Evolutionary conservation across 2,797 vertebrate genomes (phyloP), one percentile per base, ranked within the genome.

Genomic region (Urocyon cinereoargenteus): DNA sequence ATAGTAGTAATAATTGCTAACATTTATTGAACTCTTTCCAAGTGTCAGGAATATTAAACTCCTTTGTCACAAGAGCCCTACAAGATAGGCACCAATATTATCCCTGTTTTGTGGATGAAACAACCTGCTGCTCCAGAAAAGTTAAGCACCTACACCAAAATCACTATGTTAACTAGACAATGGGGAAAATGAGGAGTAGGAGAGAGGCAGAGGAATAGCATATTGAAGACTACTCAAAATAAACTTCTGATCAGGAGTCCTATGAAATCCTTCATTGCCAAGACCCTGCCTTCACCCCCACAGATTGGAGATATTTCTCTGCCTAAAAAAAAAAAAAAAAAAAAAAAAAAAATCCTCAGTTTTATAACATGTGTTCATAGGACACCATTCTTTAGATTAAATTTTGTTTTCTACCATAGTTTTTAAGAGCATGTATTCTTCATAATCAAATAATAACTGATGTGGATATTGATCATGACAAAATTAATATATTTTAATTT

Each of bases 401-500:
- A 78, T 90, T 94, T 62, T 93, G 40, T 34, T 94, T 95, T 68
- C 55, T 49, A 70, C 3, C 21, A 34, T 28, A 84, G 36, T 87
- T 95, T 95, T 28, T 55, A 87, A 89, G 53, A 90, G 21, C 36
- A 77, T 28, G 12, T 73, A 64, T 91, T 97, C 92, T 91, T 97
- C 84, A 16, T 53, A 85, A 95, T 51, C 6, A 7, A 93, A 86
- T 79, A 84, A 15, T 53, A 91, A 93, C 73, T 78, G n/a, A n/a
- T 11, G 10, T 85, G 77, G 51, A 81, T 95, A 81, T 40, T 92
- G 90, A 95, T 77, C 49, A 26, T 78, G 49, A 94, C 31, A 83
- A 91, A 94, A 96, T 96, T 88, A 85, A 84, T 51, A 86, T 59
- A 85, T 86, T 95, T 83, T 86, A 79, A 89, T 94, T 81, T 78